Conservation (phyloP, 2,113 vertebrate species). For the Nothobranchius kuhntae region DNA sequence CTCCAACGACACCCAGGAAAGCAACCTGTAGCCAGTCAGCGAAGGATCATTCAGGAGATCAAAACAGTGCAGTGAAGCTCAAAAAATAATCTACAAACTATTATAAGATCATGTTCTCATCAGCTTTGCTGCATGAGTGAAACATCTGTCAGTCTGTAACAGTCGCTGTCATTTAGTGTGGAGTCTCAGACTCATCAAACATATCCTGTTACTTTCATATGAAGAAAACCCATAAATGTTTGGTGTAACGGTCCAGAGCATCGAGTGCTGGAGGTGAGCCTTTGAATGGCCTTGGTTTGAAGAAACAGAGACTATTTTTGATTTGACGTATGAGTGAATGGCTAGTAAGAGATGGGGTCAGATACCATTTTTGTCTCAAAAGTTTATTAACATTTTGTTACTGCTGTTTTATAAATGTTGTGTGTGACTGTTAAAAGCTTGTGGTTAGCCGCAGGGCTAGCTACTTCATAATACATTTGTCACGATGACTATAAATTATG, state of each 20-base stretch:
- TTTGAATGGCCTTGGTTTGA: background rate
- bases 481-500: too few relatives aligned
- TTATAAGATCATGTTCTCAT: conserved; percentile 3
- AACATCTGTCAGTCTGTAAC: conserved; percentile 50
- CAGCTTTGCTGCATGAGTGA: conserved; percentile 67
- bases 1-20: conserved; percentile 83
- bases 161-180: conserved; percentile 40
- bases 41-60: background rate
- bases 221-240: background rate
- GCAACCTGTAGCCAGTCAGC: conserved; percentile 85
- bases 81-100: conserved; percentile 21
- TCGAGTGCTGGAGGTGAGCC: too few relatives aligned
- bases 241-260: too few relatives aligned
- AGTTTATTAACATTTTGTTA: too few relatives aligned
- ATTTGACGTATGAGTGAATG: too few relatives aligned
- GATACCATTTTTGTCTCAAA: too few relatives aligned
- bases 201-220: conserved; percentile 14
- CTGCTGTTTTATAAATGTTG: too few relatives aligned
- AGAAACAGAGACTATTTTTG: background rate
- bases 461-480: too few relatives aligned
- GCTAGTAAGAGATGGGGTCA: too few relatives aligned
- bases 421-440: too few relatives aligned
- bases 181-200: conserved; percentile 11
- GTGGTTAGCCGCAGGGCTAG: too few relatives aligned
- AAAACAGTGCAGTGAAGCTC: conserved; percentile 41